These are phyloP conservation scores for Drosophila baimaii DNA, from an alignment of 1,140 invertebrate genomes.

Conservation along the genomic window DNA sequence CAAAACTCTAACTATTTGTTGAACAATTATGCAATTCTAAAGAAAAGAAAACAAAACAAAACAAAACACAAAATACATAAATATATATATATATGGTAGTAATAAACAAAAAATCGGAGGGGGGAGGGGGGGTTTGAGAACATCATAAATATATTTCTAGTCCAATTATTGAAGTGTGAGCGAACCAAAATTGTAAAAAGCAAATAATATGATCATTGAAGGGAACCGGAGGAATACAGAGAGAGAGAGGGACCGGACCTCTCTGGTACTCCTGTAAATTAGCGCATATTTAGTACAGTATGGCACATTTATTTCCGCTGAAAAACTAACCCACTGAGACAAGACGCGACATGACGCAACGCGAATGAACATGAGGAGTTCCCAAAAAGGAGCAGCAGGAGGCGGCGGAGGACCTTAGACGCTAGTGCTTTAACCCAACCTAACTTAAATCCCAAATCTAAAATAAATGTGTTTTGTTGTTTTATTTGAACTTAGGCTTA, in stretches of 20 bases:
- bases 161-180: constrained; percentile 68
- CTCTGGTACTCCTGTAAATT: constrained; percentile 27
- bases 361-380: too few species aligned
- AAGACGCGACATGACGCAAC: not conserved
- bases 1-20: constrained; percentile 55
- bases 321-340: constrained; percentile 32
- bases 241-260: not conserved
- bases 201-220: constrained; percentile 12
- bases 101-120: constrained; percentile 3
- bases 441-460: constrained; percentile 33
- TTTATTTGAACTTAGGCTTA: constrained; percentile 55
- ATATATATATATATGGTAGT: constrained; percentile 18
- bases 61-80: too few species aligned
- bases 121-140: too few species aligned
- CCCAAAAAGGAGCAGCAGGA: too few species aligned
- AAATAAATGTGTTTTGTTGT: constrained; percentile 52
- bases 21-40: constrained; percentile 55
- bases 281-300: constrained; percentile 8
- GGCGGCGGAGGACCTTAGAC: constrained; percentile 37
- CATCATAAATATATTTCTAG: constrained; percentile 71
- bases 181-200: constrained; percentile 68
- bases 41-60: constrained; percentile 18
- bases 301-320: constrained; percentile 52
- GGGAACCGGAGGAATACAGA: not conserved
- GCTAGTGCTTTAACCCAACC: constrained; percentile 59